A percentile compares a stretch with the other conserved stretches of the same genome.
Conservation (phyloP, 2,113 vertebrate genomes). For the Mesoclemmys tuberculata region DNA sequence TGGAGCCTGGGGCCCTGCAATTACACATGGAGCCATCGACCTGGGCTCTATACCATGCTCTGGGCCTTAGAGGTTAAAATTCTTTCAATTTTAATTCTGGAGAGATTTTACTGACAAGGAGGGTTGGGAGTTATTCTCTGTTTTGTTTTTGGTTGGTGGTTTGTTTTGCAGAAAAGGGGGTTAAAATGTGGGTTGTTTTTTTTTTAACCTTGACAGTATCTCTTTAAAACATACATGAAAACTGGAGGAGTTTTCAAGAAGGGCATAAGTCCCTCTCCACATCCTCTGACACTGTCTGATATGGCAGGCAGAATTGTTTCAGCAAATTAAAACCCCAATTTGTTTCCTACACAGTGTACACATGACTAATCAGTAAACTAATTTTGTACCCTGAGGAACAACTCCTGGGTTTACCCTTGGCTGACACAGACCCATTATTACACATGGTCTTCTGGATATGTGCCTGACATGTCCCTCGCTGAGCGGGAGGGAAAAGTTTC, state of each 20-base stretch:
- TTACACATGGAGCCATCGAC: too few relatives aligned
- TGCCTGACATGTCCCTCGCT: rapidly evolving
- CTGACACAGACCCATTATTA: background rate
- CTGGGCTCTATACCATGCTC: background rate
- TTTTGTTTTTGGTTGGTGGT: background rate
- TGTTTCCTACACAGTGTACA: rapidly evolving
- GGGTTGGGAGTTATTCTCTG: background rate
- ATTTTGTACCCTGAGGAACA: background rate
- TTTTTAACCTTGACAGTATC: background rate
- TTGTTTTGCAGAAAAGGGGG: too few relatives aligned
- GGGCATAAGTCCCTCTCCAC: background rate
- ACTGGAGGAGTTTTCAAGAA: background rate
- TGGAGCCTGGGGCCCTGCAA: background rate
- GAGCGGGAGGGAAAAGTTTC: background rate
- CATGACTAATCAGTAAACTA: background rate
- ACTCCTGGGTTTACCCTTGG: background rate
- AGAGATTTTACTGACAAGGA: background rate
- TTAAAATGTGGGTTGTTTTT: background rate
- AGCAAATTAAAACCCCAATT: background rate
- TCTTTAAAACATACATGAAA: background rate
- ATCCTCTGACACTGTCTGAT: background rate
- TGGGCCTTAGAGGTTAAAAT: background rate
- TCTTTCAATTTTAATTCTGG: too few relatives aligned
- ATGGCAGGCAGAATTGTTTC: background rate
- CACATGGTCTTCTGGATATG: rapidly evolving